Conservation (phyloP, 2,113 vertebrate genomes). For the Noctilio leporinus region DNA sequence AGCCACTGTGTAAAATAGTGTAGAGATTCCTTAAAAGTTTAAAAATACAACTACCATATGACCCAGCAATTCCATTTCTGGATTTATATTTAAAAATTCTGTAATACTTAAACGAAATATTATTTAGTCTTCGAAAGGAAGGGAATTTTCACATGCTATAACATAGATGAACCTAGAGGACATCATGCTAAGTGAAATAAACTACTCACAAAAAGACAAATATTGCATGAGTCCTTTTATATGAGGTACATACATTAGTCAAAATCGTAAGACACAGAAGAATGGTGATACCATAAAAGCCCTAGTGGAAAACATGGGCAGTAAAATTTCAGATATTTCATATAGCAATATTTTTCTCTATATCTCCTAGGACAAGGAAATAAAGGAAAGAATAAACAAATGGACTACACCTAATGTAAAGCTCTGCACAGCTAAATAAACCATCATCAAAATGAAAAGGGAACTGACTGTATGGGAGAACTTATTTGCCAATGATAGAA, state of each 20-base stretch:
- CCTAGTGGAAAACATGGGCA: too few species aligned
- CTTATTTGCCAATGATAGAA: too few species aligned
- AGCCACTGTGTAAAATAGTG: background rate
- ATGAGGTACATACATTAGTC: background rate
- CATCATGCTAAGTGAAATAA: background rate
- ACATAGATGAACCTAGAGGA: background rate
- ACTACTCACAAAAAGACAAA: background rate
- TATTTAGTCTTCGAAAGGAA: background rate
- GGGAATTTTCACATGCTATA: background rate
- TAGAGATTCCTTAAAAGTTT: background rate
- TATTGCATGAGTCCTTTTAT: background rate
- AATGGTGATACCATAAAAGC: too few species aligned
- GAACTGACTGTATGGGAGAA: too few species aligned
- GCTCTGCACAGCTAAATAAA: too few species aligned
- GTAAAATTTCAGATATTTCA: too few species aligned
- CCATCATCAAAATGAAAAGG: too few species aligned
- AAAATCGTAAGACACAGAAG: background rate
- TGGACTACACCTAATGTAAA: too few species aligned
- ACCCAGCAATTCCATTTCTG: background rate
- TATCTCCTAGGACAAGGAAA: too few species aligned
- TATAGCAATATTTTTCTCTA: too few species aligned
- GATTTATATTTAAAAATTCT: background rate
- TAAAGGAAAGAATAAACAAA: too few species aligned
- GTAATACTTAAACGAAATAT: background rate
- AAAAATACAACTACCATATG: background rate